These are phyloP conservation scores for Lamellibrachia columna DNA, from an alignment of 2,888 invertebrate genomes.

Conservation along the genomic window DNA sequence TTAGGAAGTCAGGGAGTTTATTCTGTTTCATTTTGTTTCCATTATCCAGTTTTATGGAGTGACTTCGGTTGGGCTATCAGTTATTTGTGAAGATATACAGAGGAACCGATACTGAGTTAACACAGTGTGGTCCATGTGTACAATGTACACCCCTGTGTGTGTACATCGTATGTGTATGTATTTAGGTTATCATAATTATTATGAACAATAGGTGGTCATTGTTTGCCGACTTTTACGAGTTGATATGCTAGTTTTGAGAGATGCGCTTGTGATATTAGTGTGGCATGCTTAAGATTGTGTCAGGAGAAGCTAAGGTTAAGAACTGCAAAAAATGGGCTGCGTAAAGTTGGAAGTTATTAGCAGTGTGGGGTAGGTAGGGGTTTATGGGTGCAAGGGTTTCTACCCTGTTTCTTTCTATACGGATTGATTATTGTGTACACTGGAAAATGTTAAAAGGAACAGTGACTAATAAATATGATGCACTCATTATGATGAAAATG, in stretches of 20 bases:
- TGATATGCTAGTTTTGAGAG: neutral
- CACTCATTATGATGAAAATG: no score
- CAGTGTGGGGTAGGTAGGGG: neutral
- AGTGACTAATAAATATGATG: no score
- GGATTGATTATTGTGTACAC: neutral
- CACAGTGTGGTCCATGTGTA: no score
- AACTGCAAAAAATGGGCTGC: neutral
- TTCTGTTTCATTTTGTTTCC: neutral
- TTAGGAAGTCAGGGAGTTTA: neutral
- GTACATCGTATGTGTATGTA: no score
- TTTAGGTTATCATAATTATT: neutral
- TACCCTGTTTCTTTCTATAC: neutral
- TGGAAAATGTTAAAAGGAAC: neutral
- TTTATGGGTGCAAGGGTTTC: neutral
- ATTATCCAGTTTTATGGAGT: neutral
- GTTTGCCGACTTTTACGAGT: neutral
- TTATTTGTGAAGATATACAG: neutral
- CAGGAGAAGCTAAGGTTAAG: neutral
- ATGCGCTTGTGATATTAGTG: neutral
- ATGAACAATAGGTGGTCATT: neutral
- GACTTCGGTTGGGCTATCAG: neutral
- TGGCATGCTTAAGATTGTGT: neutral
- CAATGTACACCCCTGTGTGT: no score
- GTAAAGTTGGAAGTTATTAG: neutral
- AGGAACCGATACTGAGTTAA: no score